phyloP scores from a whole-genome alignment of 2,888 invertebrate genomes.

The Prostheceraeus crozeri region DNA sequence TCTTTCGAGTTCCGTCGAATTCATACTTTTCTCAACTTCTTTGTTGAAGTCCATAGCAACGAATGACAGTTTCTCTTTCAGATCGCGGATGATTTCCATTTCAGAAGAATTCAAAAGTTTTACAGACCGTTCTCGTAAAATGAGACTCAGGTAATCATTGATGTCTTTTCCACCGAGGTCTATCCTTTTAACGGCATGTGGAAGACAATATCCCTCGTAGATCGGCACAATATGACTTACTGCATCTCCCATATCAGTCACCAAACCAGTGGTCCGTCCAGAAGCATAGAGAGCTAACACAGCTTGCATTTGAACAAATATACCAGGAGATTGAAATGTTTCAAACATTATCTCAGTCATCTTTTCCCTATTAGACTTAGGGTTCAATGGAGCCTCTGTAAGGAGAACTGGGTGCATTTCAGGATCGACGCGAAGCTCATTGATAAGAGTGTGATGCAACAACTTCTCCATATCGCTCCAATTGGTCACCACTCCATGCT shows the following conservation, averaged over 20 bases:
- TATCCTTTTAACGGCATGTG: slow-evolving; percentile 33
- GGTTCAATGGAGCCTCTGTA: background rate
- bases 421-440: background rate
- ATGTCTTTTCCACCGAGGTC: no score
- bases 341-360: slow-evolving; percentile 4
- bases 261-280: background rate
- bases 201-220: background rate
- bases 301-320: background rate
- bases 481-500: no score
- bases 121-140: no score
- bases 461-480: no score
- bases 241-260: background rate
- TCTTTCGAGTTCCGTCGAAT: slow-evolving; percentile 76
- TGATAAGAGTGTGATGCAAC: background rate
- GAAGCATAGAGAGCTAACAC: background rate
- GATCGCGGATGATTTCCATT: no score
- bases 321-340: background rate
- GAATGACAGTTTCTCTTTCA: no score
- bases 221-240: background rate
- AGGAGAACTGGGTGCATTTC: background rate
- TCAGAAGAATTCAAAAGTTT: no score
- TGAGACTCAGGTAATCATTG: no score
- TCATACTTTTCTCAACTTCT: background rate
- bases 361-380: background rate
- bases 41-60: background rate